Conservation (phyloP, 2,113 vertebrate species). For the Sphaerodactylus townsendi region DNA sequence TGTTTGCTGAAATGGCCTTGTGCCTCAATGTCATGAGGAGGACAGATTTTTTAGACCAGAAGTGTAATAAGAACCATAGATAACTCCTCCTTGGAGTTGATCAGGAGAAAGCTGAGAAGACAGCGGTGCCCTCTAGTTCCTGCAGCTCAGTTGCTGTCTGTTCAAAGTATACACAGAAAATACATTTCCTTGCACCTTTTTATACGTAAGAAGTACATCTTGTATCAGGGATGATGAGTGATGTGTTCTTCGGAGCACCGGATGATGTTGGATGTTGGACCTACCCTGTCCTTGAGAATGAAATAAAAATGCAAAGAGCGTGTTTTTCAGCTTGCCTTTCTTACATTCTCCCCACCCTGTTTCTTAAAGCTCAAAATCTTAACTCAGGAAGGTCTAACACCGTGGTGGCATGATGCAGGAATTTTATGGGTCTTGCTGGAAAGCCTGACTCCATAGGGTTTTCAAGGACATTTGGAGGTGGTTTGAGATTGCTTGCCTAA, state of each 20-base stretch:
- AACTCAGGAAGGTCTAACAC: no score
- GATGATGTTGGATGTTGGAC: neutral
- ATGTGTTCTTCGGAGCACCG: neutral
- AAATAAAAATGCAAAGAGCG: slow-evolving; percentile 1
- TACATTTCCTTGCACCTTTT: neutral
- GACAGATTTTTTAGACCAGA: neutral
- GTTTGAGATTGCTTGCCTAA: no score
- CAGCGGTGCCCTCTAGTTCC: neutral
- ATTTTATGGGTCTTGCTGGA: no score
- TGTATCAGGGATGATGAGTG: neutral
- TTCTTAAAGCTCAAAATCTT: neutral
- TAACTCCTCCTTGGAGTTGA: neutral
- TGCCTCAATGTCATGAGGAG: neutral
- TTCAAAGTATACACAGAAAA: neutral
- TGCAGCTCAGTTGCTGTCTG: neutral
- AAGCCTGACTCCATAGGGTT: no score
- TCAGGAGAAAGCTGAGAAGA: neutral
- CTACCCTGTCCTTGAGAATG: neutral
- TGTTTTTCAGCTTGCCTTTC: neutral
- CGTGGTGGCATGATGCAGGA: no score
- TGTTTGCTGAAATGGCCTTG: neutral
- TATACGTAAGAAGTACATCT: neutral
- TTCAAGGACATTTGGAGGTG: no score
- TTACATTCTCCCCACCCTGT: neutral
- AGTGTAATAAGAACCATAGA: neutral